Base-by-base conservation (phyloP, 1,140 invertebrate genomes). In the Trichogramma pretiosum region DNA sequence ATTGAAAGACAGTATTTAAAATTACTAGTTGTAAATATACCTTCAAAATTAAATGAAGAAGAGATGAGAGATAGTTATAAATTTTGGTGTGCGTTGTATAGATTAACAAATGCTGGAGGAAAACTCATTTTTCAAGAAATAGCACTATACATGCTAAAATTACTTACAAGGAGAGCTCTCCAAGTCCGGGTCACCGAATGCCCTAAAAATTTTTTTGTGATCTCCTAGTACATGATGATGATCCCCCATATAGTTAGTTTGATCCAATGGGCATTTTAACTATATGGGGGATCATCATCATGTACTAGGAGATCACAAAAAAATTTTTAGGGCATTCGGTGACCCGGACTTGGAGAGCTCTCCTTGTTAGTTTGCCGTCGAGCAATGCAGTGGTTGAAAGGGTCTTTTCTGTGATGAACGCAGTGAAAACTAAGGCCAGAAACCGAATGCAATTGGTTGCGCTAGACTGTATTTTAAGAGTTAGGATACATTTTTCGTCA, bases 1-100 rank as follows among this genome's bases (percentile, higher is more conserved):
- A 38, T 53, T 16, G 49, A 57, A 34, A 54, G 38, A 37, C 49
- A 57, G n/a, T 59, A 46, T 18, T 37, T 50, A n/a, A 59, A 57
- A 26, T 33, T 59, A 5, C 1, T 38, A 5, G 18, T 45, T 11
- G 48, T 56, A 4, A 44, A 57, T 51, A 46, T 21, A 52, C 28
- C 11, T 24, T n/a, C n/a, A n/a, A n/a, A n/a, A n/a, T n/a, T n/a
- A n/a, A n/a, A n/a, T n/a, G n/a, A n/a, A n/a, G n/a, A 14, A 13
- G 10, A 11, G n/a, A 34, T 7, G 21, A 44, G 8, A 17, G 38
- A 42, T 11, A 54, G 42, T 22, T 36, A 36, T 32, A 37, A 46
- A 10, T 57, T 61, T 30, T 59, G 57, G 56, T 46, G 54, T n/a
- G 33, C 16, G 7, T 52, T 56, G 2, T 55, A 50, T 22, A 40